phyloP scores from a whole-genome alignment of 2,888 invertebrate genomes.

The Chalcis sispes region DNA sequence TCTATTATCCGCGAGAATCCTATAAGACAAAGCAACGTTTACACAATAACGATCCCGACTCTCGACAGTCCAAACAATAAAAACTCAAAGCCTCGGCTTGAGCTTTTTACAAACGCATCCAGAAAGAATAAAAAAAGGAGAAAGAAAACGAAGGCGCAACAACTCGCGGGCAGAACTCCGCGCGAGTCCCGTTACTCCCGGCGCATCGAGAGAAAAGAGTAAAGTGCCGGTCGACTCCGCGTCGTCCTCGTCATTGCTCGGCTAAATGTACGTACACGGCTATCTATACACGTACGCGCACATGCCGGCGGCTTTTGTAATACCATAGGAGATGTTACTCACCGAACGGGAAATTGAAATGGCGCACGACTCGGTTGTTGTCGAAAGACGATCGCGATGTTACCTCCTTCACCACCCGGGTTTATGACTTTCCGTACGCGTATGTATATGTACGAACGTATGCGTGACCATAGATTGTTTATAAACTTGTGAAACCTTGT shows the following conservation, averaged over 20 bases:
- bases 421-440: too few species aligned
- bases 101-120: too few species aligned
- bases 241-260: neutral
- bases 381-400: slow-evolving; percentile 26
- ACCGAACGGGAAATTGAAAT: slow-evolving; percentile 51
- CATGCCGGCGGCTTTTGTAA: neutral
- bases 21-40: too few species aligned
- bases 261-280: neutral
- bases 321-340: slow-evolving; percentile 25
- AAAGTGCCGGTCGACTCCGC: neutral
- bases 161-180: neutral
- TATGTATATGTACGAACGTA: neutral
- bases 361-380: slow-evolving; percentile 7
- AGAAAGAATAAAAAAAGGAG: too few species aligned
- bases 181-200: neutral
- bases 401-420: too few species aligned
- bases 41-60: too few species aligned
- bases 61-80: too few species aligned
- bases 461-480: neutral
- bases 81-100: neutral
- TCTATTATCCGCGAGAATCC: too few species aligned
- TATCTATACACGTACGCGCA: neutral
- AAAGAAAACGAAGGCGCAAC: too few species aligned
- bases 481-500: too few species aligned
- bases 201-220: neutral